Percentiles rank a stretch among this genome's conserved stretches.
These are phyloP conservation scores for Drosophila colorata DNA, from an alignment of 2,888 invertebrate species.

Conservation along the genomic window DNA sequence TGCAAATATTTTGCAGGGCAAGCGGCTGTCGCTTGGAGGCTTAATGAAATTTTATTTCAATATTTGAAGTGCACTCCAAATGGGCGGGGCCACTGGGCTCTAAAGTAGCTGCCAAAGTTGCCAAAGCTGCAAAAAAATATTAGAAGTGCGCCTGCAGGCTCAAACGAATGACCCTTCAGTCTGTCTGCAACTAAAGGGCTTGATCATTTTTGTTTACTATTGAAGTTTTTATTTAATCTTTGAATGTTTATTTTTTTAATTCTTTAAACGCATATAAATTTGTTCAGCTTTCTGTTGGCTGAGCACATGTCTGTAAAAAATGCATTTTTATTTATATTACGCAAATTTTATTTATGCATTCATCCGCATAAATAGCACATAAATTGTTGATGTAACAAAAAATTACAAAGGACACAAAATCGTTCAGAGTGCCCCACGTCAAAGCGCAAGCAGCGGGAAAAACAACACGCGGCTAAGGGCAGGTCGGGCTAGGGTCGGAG, in stretches of 20 bases:
- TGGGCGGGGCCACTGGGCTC: constrained; percentile 35
- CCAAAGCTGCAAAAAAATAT: constrained; percentile 32
- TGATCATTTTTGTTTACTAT: neutral
- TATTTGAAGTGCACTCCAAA: constrained; percentile 64
- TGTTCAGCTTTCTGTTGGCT: constrained; percentile 13
- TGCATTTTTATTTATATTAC: constrained; percentile 67
- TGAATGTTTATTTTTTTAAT: constrained; percentile 24
- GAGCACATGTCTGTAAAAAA: constrained; percentile 48
- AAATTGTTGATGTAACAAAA: constrained; percentile 50
- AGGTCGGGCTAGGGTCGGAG: neutral
- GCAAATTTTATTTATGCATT: constrained; percentile 71
- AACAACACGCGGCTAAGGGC: constrained; percentile 10
- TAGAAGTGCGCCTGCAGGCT: constrained; percentile 3
- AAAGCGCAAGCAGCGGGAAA: constrained; percentile 32
- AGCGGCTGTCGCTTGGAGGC: constrained; percentile 19
- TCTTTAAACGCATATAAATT: constrained; percentile 36
- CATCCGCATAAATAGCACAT: constrained; percentile 68
- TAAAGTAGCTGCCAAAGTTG: constrained; percentile 46
- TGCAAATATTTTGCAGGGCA: constrained; percentile 61
- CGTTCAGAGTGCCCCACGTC: constrained; percentile 26
- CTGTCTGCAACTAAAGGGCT: neutral
- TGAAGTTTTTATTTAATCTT: neutral
- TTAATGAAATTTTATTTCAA: constrained; percentile 70
- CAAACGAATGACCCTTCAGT: constrained; percentile 6
- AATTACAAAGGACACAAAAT: constrained; percentile 43